Conservation (phyloP, 2,888 invertebrate genomes). For the Argyra leucocephala region DNA sequence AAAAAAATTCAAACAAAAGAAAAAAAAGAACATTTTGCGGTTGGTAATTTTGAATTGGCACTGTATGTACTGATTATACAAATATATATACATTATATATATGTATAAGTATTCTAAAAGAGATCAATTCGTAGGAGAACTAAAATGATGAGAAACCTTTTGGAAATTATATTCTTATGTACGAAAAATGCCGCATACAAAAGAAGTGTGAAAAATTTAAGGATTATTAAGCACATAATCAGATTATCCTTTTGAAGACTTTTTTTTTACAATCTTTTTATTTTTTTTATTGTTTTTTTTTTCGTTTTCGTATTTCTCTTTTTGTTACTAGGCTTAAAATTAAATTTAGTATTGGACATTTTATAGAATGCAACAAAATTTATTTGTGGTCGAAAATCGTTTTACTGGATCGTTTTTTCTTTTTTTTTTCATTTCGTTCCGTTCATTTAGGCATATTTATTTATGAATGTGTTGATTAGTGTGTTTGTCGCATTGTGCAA, state of each 20-base stretch:
- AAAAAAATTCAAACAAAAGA: too few species aligned
- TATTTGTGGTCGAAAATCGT: not conserved
- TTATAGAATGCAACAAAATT: not conserved
- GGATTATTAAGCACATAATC: conserved; percentile 3
- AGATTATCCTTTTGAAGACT: not conserved
- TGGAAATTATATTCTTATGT: too few species aligned
- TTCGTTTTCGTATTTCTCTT: too few species aligned
- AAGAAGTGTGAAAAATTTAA: conserved; percentile 3
- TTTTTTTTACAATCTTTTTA: not conserved
- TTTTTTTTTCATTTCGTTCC: not conserved
- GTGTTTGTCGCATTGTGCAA: conserved; percentile 30
- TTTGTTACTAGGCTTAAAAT: too few species aligned
- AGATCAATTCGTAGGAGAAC: too few species aligned
- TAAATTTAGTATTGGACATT: too few species aligned
- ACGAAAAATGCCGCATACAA: not conserved
- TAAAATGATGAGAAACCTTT: too few species aligned
- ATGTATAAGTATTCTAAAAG: too few species aligned
- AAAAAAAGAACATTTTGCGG: too few species aligned
- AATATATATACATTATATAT: too few species aligned
- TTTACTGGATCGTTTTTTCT: not conserved
- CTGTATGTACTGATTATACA: too few species aligned
- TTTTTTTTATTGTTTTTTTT: not conserved
- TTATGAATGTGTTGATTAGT: conserved; percentile 15
- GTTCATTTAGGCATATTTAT: not conserved
- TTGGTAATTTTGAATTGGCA: too few species aligned